Evolutionary conservation across 2,797 vertebrate genomes (phyloP).

Genomic region (Adrianichthys oophorus): DNA sequence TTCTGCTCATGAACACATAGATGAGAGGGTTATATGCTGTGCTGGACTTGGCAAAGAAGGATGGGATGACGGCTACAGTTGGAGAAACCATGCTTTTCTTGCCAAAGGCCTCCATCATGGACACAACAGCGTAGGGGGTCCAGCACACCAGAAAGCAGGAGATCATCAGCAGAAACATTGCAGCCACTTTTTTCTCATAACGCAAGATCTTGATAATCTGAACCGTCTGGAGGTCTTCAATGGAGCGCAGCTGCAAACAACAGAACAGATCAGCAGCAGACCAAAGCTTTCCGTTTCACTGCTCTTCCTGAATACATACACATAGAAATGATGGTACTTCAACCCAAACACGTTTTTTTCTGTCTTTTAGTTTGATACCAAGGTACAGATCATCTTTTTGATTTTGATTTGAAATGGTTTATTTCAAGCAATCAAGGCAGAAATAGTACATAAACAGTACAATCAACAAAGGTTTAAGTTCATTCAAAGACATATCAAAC

Average conservation of each 20-base stretch:
- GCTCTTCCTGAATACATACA: too few species aligned
- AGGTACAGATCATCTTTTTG: too few species aligned
- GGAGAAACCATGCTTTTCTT: constrained; percentile 84
- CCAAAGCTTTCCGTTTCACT: too few species aligned
- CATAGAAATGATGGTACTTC: too few species aligned
- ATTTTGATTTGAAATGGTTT: too few species aligned
- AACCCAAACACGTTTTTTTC: too few species aligned
- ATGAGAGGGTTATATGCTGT: constrained; percentile 91
- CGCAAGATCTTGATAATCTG: constrained; percentile 89
- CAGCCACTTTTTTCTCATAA: constrained; percentile 91
- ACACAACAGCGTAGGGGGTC: constrained; percentile 89
- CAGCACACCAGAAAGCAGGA: constrained; percentile 87
- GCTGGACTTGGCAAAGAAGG: constrained; percentile 91
- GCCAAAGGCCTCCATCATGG: constrained; percentile 87
- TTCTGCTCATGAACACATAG: constrained; percentile 92
- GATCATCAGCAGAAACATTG: constrained; percentile 92
- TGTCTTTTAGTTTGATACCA: too few species aligned
- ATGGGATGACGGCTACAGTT: constrained; percentile 84
- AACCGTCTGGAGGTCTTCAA: constrained; percentile 89
- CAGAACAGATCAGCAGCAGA: neutral
- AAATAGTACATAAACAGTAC: too few species aligned
- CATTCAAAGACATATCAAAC: too few species aligned
- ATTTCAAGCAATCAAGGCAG: too few species aligned
- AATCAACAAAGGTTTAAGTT: too few species aligned
- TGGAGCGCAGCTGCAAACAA: constrained; percentile 81